phyloP scores from a whole-genome alignment of 1,140 invertebrate species.

The Ceratosolen fusciceps region DNA sequence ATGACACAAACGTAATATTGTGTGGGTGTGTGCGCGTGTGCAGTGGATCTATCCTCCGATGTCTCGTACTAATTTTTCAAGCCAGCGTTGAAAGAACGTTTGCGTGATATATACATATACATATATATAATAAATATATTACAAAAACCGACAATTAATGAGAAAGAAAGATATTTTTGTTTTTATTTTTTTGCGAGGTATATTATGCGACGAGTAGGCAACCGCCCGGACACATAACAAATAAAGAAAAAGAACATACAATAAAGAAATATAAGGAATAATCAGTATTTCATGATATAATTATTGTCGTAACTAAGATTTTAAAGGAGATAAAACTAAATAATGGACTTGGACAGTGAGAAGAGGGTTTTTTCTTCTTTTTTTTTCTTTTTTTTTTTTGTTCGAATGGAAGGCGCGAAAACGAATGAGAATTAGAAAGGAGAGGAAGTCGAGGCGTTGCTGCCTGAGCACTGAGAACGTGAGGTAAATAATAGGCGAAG shows the following conservation, averaged over 20 bases:
- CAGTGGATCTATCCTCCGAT: neutral
- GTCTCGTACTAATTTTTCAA: neutral
- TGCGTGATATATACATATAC: neutral
- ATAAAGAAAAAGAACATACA: constrained; percentile 56
- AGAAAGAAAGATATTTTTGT: constrained; percentile 5
- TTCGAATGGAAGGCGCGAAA: constrained; percentile 14
- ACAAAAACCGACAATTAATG: no score
- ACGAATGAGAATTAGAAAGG: neutral
- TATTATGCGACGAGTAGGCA: constrained; percentile 58
- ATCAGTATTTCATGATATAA: constrained; percentile 68
- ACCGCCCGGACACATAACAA: constrained; percentile 58
- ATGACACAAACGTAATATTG: neutral
- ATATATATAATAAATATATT: no score
- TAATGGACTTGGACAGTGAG: constrained; percentile 3
- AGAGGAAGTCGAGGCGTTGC: constrained; percentile 15
- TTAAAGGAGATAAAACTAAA: constrained; percentile 43
- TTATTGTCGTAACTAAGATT: constrained; percentile 52
- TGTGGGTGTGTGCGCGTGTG: neutral
- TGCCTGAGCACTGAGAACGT: constrained; percentile 32
- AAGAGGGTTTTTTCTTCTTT: no score
- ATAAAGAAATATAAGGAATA: constrained; percentile 58
- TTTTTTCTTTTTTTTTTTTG: constrained; percentile 25
- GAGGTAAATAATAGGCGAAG: no score
- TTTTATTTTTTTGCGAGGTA: constrained; percentile 41
- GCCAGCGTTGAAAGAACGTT: constrained; percentile 1